Evolutionary conservation across 2,113 vertebrate genomes (phyloP).

Genomic region (Cheilinus undulatus): DNA sequence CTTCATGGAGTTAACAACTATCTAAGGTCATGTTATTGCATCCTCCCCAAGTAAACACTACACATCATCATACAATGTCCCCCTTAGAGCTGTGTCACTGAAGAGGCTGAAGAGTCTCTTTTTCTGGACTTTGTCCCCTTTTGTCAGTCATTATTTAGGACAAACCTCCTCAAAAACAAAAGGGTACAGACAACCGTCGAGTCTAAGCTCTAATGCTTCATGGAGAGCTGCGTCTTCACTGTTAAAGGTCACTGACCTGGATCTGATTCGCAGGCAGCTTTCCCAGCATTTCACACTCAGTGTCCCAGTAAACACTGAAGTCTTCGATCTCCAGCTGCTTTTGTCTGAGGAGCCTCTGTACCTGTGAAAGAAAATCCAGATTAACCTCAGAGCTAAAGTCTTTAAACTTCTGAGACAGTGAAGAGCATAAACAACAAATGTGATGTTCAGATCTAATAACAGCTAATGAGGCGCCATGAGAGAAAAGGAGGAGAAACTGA

Average conservation of each 20-base stretch:
- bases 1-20: too few relatives aligned
- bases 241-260: constrained; percentile 83
- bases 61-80: not conserved
- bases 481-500: not conserved
- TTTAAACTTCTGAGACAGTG: not conserved
- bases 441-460: not conserved
- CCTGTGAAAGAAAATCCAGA: constrained; percentile 75
- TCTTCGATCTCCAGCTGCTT: constrained; percentile 94
- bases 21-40: too few relatives aligned
- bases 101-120: not conserved
- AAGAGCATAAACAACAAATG: not conserved
- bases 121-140: not conserved
- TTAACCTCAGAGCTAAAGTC: not conserved
- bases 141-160: not conserved
- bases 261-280: constrained; percentile 89
- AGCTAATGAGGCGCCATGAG: not conserved
- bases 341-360: constrained; percentile 90
- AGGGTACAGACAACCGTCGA: not conserved
- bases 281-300: constrained; percentile 88
- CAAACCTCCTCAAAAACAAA: not conserved
- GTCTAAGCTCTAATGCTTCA: not conserved
- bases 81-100: not conserved
- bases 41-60: not conserved
- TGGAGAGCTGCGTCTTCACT: not conserved
- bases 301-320: constrained; percentile 97